These are phyloP conservation scores for Fundulus diaphanus DNA, from an alignment of 2,797 vertebrate genomes.

Conservation along the genomic window DNA sequence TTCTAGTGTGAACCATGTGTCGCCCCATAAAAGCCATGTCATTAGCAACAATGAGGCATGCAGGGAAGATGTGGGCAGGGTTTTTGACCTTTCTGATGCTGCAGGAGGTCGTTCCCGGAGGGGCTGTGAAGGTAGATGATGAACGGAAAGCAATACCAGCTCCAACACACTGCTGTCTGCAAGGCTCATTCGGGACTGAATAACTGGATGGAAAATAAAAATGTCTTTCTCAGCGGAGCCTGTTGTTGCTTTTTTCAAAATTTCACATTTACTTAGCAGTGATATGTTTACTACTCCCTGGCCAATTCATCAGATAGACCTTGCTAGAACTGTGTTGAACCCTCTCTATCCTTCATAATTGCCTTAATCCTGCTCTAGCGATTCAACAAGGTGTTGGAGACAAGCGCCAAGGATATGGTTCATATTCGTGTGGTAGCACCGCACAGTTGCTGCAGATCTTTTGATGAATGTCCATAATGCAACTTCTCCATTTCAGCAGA, in stretches of 20 bases:
- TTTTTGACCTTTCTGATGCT: constrained; percentile 43
- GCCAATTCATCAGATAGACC: no score
- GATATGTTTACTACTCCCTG: background rate
- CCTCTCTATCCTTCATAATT: no score
- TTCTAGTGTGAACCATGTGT: background rate
- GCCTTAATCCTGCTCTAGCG: background rate
- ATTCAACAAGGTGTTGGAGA: background rate
- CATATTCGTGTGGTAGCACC: background rate
- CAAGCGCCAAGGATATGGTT: background rate
- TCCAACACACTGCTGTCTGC: background rate
- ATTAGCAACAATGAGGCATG: constrained; percentile 18
- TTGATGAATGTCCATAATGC: no score
- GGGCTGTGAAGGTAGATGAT: constrained; percentile 6
- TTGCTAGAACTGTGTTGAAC: no score
- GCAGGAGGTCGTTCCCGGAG: constrained; percentile 40
- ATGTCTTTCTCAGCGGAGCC: no score
- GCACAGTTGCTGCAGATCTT: background rate
- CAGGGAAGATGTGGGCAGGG: constrained; percentile 39
- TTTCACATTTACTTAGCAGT: background rate
- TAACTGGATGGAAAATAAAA: no score
- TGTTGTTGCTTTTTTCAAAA: no score
- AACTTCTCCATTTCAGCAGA: no score
- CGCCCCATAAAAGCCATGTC: constrained; percentile 14
- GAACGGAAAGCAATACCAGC: background rate
- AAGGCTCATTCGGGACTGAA: no score